phyloP scores from a whole-genome alignment of 2,797 vertebrate species.

The Premnoplex brunnescens region DNA sequence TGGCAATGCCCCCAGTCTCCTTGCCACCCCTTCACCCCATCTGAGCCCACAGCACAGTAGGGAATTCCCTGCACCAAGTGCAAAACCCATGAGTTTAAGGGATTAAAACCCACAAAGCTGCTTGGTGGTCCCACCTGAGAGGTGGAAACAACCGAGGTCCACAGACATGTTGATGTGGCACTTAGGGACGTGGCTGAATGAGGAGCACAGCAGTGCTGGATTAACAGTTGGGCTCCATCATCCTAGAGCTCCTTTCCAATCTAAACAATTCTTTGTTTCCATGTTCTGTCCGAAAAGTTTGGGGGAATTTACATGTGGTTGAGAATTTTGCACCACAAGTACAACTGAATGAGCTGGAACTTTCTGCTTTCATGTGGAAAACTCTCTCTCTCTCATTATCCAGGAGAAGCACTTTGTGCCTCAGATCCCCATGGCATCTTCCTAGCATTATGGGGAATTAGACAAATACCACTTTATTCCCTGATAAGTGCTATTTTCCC shows the following conservation, averaged over 20 bases:
- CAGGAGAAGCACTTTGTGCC: background rate
- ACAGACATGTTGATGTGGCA: background rate
- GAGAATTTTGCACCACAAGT: background rate
- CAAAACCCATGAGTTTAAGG: background rate
- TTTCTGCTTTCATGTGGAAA: background rate
- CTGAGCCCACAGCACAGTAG: background rate
- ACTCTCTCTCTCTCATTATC: background rate
- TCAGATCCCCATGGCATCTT: background rate
- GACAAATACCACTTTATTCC: background rate
- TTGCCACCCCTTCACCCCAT: fast-evolving
- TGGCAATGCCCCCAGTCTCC: background rate
- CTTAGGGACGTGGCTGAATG: background rate
- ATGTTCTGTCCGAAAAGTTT: background rate
- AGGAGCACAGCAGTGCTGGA: background rate
- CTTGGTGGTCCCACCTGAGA: background rate
- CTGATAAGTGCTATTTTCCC: background rate
- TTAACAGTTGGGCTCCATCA: background rate
- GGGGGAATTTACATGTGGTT: background rate
- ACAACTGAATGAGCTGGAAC: background rate
- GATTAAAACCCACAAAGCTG: background rate
- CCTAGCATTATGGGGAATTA: background rate
- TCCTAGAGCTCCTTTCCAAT: background rate
- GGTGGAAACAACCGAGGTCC: background rate
- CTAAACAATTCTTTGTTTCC: background rate
- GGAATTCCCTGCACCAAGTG: background rate